Evolutionary conservation across 2,888 invertebrate genomes (phyloP), one percentile per base, ranked within the genome.

Genomic region (Vesta saturnalis): DNA sequence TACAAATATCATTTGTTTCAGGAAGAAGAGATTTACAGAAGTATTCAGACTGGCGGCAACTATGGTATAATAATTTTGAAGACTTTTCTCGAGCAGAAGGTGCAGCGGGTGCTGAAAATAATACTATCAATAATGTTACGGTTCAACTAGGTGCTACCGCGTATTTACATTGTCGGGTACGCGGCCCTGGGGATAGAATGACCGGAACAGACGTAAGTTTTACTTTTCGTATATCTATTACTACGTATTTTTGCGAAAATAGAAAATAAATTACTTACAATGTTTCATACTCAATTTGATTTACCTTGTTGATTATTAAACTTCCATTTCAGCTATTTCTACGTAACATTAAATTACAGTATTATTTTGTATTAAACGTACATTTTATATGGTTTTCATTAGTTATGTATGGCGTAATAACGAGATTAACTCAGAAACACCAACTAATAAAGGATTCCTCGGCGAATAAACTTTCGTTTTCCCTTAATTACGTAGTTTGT

Each of bases 151-250:
- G 93, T 57, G 90, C 91, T 64, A 90, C 91, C 49, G 93, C 93
- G 72, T 93, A 91, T 85, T 87, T 94, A 77, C 93, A 93, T 83
- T 94, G 94, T 84, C 90, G 91, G 80, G 92, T 93, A 79, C 88
- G 92, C 67, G 89, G 90, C 84, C 88, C 92, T 75, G 91, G 90
- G 76, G 93, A 94, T 82, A 86, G 93, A 80, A 76, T 84, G 66
- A 80, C 81, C 23, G 84, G 83, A 72, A 78, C 82, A 58, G 84
- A 84, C 80, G 84, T 84, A 78, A 80, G 72, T 72, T 47, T 18
- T 61, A 18, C 14, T 57, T 30, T 57, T 14, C 16, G 19, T 54
- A 12, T 4, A n/a, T 54, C 16, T 10, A 30, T 30, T 10, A 10
- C 30, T 30, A 6, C 30, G 6, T 30, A n/a, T 10, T 43, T 43